phyloP scores from a whole-genome alignment of 2,888 invertebrate genomes.

The Ectemnius continuus region DNA sequence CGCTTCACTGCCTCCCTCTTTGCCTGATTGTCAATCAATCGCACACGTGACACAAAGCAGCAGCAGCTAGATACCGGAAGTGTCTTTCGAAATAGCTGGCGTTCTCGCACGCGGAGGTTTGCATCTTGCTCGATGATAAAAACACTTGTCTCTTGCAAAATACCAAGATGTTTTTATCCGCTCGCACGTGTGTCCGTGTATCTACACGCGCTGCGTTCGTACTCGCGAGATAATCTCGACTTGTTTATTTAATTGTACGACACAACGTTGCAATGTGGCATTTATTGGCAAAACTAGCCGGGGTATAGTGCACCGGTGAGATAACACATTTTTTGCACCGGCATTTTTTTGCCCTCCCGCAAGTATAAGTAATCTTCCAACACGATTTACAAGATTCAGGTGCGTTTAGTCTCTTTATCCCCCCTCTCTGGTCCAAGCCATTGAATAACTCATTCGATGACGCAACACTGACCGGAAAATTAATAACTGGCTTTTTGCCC shows the following conservation, averaged over 20 bases:
- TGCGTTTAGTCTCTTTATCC: conserved; percentile 14
- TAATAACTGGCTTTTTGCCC: conserved; percentile 5
- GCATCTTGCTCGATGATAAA: conserved; percentile 3
- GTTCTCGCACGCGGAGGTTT: background rate
- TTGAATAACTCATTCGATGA: background rate
- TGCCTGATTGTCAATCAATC: background rate
- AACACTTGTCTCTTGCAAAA: background rate
- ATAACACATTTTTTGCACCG: conserved; percentile 4
- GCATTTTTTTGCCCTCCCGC: conserved; percentile 6
- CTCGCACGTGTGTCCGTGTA: too few relatives aligned
- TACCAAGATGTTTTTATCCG: background rate
- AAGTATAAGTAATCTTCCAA: conserved; percentile 7
- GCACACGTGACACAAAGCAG: background rate
- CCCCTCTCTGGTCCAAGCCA: background rate
- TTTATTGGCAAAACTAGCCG: background rate
- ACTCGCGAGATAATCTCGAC: background rate
- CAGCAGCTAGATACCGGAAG: background rate
- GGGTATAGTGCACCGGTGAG: background rate
- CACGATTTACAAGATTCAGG: conserved; percentile 16
- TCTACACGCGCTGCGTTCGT: background rate
- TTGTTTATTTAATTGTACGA: background rate
- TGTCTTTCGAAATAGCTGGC: background rate
- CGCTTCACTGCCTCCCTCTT: background rate
- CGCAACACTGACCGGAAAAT: conserved; percentile 10
- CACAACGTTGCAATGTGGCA: background rate